These are phyloP conservation scores for Diabrotica virgifera DNA, from an alignment of 1,140 invertebrate species.

Conservation along the genomic window DNA sequence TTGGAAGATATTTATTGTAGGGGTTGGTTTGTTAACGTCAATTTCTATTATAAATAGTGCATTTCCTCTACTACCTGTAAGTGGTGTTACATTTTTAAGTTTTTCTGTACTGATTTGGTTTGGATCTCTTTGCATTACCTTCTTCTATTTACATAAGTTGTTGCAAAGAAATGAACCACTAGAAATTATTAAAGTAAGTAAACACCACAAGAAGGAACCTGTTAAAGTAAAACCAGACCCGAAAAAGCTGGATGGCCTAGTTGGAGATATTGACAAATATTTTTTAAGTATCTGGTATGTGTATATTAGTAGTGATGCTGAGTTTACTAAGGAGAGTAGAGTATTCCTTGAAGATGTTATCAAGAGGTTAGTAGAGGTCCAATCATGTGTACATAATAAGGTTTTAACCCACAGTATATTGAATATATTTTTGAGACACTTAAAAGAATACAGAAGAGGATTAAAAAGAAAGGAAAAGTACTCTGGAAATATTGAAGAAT, in stretches of 20 bases:
- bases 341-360: slow-evolving; percentile 39
- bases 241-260: slow-evolving; percentile 32
- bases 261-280: slow-evolving; percentile 38
- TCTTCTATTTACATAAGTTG: slow-evolving; percentile 27
- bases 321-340: slow-evolving; percentile 38
- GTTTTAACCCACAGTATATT: slow-evolving; percentile 46
- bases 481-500: slow-evolving; percentile 41
- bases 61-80: slow-evolving; percentile 23
- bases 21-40: slow-evolving; percentile 13
- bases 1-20: slow-evolving; percentile 19
- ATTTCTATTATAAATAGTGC: slow-evolving; percentile 14
- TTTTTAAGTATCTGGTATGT: slow-evolving; percentile 44
- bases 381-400: slow-evolving; percentile 34
- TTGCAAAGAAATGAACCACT: slow-evolving; percentile 29
- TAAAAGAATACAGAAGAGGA: slow-evolving; percentile 56
- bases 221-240: slow-evolving; percentile 22
- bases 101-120: slow-evolving; percentile 24
- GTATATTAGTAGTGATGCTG: slow-evolving; percentile 39
- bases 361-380: slow-evolving; percentile 34
- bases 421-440: slow-evolving; percentile 52
- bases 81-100: slow-evolving; percentile 19
- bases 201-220: background rate
- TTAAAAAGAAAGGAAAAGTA: slow-evolving; percentile 51
- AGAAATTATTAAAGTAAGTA: slow-evolving; percentile 6
- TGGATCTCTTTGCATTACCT: slow-evolving; percentile 27